Conservation (phyloP, 1,140 invertebrate species). For the Aphelinus atriplicis region DNA sequence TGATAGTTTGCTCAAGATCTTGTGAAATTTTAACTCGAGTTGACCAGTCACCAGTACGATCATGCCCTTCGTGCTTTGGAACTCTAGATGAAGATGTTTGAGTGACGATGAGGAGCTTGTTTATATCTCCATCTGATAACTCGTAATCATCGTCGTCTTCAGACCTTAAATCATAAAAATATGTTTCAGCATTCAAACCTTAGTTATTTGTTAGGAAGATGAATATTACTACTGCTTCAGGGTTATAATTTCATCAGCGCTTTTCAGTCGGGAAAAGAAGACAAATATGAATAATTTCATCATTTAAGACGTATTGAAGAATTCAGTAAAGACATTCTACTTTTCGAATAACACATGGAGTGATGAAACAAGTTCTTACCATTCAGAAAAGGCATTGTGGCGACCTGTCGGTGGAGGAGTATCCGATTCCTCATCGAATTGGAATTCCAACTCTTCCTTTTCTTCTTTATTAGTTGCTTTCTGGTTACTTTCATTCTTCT, state of each 20-base stretch:
- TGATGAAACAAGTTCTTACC: conserved; percentile 58
- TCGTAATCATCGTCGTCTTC: conserved; percentile 86
- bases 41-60: conserved; percentile 86
- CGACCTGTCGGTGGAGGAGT: conserved; percentile 75
- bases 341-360: conserved; percentile 15
- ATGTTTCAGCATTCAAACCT: not conserved
- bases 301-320: conserved; percentile 26
- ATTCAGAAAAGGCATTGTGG: conserved; percentile 85
- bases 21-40: conserved; percentile 91
- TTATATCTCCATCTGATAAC: conserved; percentile 91
- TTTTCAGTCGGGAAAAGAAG: conserved; percentile 57
- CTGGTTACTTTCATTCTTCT: conserved; percentile 60
- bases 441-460: conserved; percentile 92
- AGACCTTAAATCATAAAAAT: conserved; percentile 66
- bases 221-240: conserved; percentile 18
- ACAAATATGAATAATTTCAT: conserved; percentile 50
- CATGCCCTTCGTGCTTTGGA: conserved; percentile 87
- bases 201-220: conserved; percentile 7
- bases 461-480: conserved; percentile 64
- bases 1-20: conserved; percentile 92
- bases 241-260: conserved; percentile 4
- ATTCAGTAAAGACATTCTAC: conserved; percentile 32
- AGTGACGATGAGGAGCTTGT: conserved; percentile 95
- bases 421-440: conserved; percentile 96
- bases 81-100: conserved; percentile 74